Base-by-base conservation (phyloP, 2,888 invertebrate species). In the Cataglyphis cursor region DNA sequence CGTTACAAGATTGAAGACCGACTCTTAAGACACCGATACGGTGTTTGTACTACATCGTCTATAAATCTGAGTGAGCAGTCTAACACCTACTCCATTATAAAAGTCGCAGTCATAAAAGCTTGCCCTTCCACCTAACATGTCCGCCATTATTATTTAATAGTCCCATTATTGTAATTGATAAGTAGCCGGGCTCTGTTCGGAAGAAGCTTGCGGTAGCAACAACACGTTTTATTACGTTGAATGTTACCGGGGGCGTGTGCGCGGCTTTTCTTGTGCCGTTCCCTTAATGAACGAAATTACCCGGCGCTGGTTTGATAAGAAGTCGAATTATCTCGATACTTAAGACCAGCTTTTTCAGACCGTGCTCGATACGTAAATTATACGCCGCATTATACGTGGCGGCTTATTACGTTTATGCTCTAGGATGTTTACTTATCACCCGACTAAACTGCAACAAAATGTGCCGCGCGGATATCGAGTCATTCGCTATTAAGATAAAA, bases 91-190 rank as follows among this genome's bases (percentile, higher is more conserved):
- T 81, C 72, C 62, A 84, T 90, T 90, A 86, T 85, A 88, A 86
- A 86, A 90, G 83, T 85, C 73, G 64, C 64, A 72, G 59, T 85
- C 88, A 84, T 88, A 88, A 89, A 88, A 87, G 84, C 75, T 81
- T 75, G 85, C 85, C 75, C 81, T 81, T 85, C 83, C 85, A 81
- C 84, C 87, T 87, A 86, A 87, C 89, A 83, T 84, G 87, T 82
- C 84, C 64, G 80, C 87, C 84, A 86, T 90, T 90, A 90, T 90
- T 90, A 89, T 90, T 90, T 90, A 90, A 90, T 90, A 87, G 90
- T 83, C 85, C 85, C 86, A 90, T 90, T 90, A 90, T 90, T 90
- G 89, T 90, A 90, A 90, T 90, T 90, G 90, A 90, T 90, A 90
- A 90, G 89, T 90, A 90, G 88, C 75, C 80, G 61, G 74, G 66